Conservation (phyloP, 2,797 vertebrate species). For the Enteromius radiatus region DNA sequence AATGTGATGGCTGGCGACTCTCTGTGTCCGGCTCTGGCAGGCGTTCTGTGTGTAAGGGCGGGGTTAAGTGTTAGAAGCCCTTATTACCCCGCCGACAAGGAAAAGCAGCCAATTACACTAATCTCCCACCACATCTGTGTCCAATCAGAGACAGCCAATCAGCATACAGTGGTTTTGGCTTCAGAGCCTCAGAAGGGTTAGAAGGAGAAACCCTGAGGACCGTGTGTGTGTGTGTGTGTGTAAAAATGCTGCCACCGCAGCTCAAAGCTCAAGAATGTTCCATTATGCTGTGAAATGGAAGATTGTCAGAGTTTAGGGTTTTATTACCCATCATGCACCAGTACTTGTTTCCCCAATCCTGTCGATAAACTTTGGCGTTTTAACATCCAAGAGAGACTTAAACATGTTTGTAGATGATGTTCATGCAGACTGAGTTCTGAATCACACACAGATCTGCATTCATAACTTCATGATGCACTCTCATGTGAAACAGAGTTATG, state of each 20-base stretch:
- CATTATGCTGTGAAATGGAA: constrained; percentile 45
- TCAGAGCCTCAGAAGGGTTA: constrained; percentile 64
- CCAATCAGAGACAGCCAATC: constrained; percentile 65
- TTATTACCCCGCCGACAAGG: constrained; percentile 60
- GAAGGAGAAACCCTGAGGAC: constrained; percentile 42
- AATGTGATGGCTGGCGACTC: constrained; percentile 17
- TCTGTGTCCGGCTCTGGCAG: constrained; percentile 36
- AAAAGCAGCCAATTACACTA: constrained; percentile 60
- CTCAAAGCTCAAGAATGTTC: constrained; percentile 47
- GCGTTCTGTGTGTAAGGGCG: constrained; percentile 54
- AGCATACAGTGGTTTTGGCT: constrained; percentile 57
- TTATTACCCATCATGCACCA: constrained; percentile 35
- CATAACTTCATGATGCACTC: background rate
- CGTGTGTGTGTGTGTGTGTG: constrained; percentile 41
- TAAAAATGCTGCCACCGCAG: constrained; percentile 17
- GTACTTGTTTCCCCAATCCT: constrained; percentile 39
- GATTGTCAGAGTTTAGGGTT: constrained; percentile 39
- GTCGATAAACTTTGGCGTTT: background rate
- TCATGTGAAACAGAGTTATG: background rate
- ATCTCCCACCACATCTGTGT: constrained; percentile 65
- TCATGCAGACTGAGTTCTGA: background rate
- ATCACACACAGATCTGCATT: constrained; percentile 1
- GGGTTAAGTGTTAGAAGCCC: constrained; percentile 59
- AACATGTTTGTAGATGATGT: background rate
- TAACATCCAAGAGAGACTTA: background rate